A percentile compares a stretch with the other conserved stretches of the same genome.
These are phyloP conservation scores for Aramus guarauna DNA, from an alignment of 2,113 vertebrate species.

Conservation along the genomic window DNA sequence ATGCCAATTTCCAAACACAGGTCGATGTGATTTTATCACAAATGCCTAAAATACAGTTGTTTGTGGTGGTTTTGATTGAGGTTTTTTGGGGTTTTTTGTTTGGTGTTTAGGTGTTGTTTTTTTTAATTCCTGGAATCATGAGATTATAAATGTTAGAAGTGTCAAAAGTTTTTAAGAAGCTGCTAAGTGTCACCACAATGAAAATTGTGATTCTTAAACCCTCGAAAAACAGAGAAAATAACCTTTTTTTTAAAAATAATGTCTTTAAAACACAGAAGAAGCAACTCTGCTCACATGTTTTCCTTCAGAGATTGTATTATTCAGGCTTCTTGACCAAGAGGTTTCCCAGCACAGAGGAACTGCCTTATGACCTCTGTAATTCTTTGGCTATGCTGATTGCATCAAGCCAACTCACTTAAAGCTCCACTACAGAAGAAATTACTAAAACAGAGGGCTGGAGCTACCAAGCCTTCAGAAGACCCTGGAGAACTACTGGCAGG, in stretches of 20 bases:
- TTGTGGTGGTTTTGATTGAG: background rate
- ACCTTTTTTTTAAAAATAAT: background rate
- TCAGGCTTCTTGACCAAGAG: background rate
- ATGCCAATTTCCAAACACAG: background rate
- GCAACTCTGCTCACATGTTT: background rate
- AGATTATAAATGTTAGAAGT: background rate
- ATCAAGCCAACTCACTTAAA: background rate
- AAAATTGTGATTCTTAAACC: background rate
- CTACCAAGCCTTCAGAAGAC: background rate
- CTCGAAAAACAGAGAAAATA: background rate
- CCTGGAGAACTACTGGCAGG: background rate
- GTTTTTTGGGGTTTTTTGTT: too few relatives aligned
- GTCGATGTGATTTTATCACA: background rate
- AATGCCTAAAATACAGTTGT: background rate
- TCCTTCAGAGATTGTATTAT: background rate
- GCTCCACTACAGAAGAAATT: background rate
- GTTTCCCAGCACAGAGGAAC: background rate
- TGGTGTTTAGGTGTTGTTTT: too few relatives aligned
- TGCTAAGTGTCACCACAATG: background rate
- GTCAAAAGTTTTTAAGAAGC: background rate
- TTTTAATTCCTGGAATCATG: background rate
- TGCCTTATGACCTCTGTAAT: background rate
- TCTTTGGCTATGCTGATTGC: background rate
- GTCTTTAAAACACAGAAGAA: background rate
- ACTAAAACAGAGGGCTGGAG: background rate